Evolutionary conservation across 2,888 invertebrate genomes (phyloP), one percentile per base, ranked within the genome.

Genomic region (Macrosiphum euphorbiae): DNA sequence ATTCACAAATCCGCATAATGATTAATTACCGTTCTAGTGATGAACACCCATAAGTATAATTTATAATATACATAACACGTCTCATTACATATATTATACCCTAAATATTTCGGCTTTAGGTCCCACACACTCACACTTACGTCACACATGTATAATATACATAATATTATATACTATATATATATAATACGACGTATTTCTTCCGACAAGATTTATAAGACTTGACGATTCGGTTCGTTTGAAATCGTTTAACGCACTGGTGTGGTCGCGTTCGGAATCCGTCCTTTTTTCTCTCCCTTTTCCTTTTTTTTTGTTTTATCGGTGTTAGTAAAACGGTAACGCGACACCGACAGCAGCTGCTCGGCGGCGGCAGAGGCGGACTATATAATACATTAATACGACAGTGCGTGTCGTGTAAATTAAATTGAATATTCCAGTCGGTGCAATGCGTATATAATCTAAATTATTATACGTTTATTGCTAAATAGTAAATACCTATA

Each of bases 281-380:
- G 89, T 85, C 44, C 44, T 89, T 89, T 35, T 88, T 44, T 84
- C 28, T 35, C 47, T 35, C 61, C n/a, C 44, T 16, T 58, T 44
- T 89, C 28, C n/a, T 67, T 67, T 50, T 90, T 92, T 92, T 91
- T 88, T 93, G 85, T 94, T 90, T 90, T 94, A 94, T 94, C 35
- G 50, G 86, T 61, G 78, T 86, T 58, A 86, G 78, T 55, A 52
- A 94, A 90, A 94, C n/a, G 58, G 94, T 94, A 94, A 94, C 90
- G 52, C 86, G 94, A 94, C 94, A 94, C 94, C 94, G 90, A 44
- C 90, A 86, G 86, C 94, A 94, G 94, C 94, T 94, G 94, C 86
- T 78, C 88, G 35, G 35, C 88, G 35, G 35, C 92, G 92, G 41
- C 41, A 44, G 44, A 50, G 67, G 67, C 78, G 35, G 78, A 35